Percentiles rank a stretch among this genome's conserved stretches.
These are phyloP conservation scores for Parambassis ranga DNA, from an alignment of 2,797 vertebrate genomes.

Conservation along the genomic window DNA sequence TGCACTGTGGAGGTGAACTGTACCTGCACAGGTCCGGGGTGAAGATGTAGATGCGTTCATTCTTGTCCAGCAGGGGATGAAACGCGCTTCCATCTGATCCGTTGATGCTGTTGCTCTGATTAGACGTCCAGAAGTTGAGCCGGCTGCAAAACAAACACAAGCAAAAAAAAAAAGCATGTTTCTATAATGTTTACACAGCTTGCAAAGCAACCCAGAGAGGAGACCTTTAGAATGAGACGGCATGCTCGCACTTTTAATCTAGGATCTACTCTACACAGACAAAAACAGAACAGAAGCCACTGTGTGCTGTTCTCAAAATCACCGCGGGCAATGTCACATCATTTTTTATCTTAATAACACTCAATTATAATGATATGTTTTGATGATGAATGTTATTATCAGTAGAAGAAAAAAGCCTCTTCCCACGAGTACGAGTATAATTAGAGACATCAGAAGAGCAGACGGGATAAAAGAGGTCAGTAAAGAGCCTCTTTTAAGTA, in stretches of 20 bases:
- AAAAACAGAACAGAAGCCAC: neutral
- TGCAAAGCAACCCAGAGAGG: neutral
- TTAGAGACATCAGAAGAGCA: conserved; percentile 4
- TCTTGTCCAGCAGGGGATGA: conserved; percentile 78
- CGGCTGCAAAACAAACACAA: conserved; percentile 56
- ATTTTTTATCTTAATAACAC: conserved; percentile 9
- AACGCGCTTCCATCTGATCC: conserved; percentile 83
- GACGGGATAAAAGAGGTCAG: conserved; percentile 3
- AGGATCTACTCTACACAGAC: neutral
- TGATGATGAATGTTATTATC: conserved; percentile 40
- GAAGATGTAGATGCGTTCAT: conserved; percentile 80
- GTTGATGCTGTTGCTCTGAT: conserved; percentile 82
- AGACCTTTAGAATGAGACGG: too few species aligned
- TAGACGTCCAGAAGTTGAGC: conserved; percentile 72
- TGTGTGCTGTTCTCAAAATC: neutral
- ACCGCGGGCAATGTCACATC: neutral
- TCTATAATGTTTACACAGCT: too few species aligned
- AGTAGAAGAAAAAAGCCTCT: neutral
- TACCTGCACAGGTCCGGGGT: conserved; percentile 85
- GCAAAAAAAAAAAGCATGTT: too few species aligned
- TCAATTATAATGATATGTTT: conserved; percentile 18
- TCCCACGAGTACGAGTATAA: conserved; percentile 10
- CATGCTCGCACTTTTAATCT: neutral
- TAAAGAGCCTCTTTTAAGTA: conserved; percentile 5
- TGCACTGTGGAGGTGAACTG: neutral